Evolutionary conservation across 64 coral and sea anemone genomes (phyloP), one percentile per base, ranked within the genome.

Genomic region (Porites lutea): DNA sequence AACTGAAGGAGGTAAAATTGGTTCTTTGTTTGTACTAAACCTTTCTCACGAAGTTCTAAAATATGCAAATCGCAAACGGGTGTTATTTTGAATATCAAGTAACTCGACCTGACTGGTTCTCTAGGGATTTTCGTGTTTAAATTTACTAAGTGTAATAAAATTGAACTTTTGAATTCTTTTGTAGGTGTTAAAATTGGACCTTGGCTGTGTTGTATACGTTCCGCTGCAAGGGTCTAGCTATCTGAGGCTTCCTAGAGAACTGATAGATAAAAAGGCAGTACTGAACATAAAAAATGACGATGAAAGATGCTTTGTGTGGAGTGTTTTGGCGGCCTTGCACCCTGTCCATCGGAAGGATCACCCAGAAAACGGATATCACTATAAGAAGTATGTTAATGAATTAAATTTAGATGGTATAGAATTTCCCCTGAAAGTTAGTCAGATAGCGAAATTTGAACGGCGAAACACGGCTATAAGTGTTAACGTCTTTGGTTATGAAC

Each of bases 241-340:
- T 58, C 0, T 90, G 0, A 79, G 72, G 14, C n/a, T 90, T 3
- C 88, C 93, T 1, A 86, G 86, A 48, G 55, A 83, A 16, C 51
- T 94, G 16, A 49, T 46, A 19, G 19, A 54, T 15, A 88, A 54
- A 45, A 87, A 88, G 79, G 83, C 82, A 1, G 48, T 95, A 8
- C 18, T 95, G 1, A 95, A 91, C 53, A 71, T 90, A 4, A 23
- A 82, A 7, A 95, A 95, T 43, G 75, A 79, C 7, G 93, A 95
- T 60, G 14, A 90, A 23, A 86, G 87, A 20, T 95, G 93, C 49
- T 90, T 95, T 21, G 6, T 90, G 0, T 95, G 93, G 93, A 79
- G 71, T 10, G 37, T 95, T 13, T 48, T 91, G 2, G 93, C 93
- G 0, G 88, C 81, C 5, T 68, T 86, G 15, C 72, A 95, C 71